phyloP scores from a whole-genome alignment of 2,113 vertebrate genomes.

The Oenanthe oenanthe region DNA sequence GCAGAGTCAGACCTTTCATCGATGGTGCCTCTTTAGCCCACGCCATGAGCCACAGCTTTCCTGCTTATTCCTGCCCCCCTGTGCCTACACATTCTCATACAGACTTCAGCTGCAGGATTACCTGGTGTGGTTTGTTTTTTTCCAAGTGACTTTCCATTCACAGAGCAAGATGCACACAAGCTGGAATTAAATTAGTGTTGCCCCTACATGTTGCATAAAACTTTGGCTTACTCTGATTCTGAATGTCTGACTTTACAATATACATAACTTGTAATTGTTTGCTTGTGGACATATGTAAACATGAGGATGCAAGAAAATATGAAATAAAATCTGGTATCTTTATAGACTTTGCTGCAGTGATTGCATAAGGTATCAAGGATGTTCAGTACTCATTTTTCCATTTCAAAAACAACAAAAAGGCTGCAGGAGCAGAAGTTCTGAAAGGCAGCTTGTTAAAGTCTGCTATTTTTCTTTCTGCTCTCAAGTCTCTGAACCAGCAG shows the following conservation, averaged over 20 bases:
- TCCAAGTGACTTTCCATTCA: not conserved
- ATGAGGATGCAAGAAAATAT: not conserved
- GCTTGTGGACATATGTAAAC: not conserved
- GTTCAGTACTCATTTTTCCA: not conserved
- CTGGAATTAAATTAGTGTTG: not conserved
- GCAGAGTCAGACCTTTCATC: not conserved
- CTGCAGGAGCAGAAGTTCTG: not conserved
- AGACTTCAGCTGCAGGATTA: not conserved
- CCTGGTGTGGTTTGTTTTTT: not conserved
- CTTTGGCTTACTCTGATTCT: not conserved
- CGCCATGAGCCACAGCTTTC: not conserved
- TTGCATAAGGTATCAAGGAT: not conserved
- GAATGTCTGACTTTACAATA: not conserved
- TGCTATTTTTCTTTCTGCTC: not conserved
- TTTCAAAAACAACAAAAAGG: not conserved
- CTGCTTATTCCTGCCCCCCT: not conserved
- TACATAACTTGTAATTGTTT: not conserved
- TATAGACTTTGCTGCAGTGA: not conserved
- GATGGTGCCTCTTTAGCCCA: not conserved
- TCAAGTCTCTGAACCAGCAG: not conserved
- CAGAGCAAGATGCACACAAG: rapidly evolving
- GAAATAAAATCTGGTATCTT: not conserved
- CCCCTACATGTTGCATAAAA: not conserved
- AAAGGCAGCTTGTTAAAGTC: not conserved
- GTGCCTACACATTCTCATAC: not conserved